phyloP scores from a whole-genome alignment of 2,888 invertebrate species.

The Agonopterix heracliana region DNA sequence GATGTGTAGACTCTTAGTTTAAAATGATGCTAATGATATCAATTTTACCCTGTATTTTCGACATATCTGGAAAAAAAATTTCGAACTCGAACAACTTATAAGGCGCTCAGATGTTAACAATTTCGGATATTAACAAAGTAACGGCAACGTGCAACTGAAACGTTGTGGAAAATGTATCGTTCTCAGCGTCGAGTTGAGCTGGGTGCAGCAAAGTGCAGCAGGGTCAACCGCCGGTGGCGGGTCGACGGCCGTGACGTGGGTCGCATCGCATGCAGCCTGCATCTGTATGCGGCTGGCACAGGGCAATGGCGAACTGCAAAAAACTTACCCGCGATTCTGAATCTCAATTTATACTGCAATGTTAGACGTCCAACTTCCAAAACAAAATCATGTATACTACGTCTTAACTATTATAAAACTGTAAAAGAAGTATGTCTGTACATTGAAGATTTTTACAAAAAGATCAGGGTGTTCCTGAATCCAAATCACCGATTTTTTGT shows the following conservation, averaged over 20 bases:
- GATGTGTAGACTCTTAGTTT: too few relatives aligned
- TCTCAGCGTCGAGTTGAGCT: neutral
- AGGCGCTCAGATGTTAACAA: too few relatives aligned
- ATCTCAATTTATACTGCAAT: slow-evolving; percentile 38
- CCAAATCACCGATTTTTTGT: too few relatives aligned
- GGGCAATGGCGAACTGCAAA: slow-evolving; percentile 41
- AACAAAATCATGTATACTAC: slow-evolving; percentile 1
- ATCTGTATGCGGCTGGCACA: slow-evolving; percentile 45
- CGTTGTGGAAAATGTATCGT: neutral
- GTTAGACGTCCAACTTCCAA: slow-evolving; percentile 11
- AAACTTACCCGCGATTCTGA: slow-evolving; percentile 33
- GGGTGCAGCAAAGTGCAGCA: slow-evolving; percentile 19
- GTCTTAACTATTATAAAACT: too few relatives aligned
- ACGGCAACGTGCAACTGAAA: neutral
- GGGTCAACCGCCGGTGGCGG: slow-evolving; percentile 62
- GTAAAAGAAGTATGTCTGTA: too few relatives aligned
- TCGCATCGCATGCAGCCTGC: slow-evolving; percentile 29
- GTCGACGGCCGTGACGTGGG: slow-evolving; percentile 45
- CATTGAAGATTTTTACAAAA: too few relatives aligned
- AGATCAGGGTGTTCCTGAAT: too few relatives aligned
- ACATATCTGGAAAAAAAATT: too few relatives aligned
- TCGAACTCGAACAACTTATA: too few relatives aligned
- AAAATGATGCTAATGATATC: too few relatives aligned
- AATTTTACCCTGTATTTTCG: too few relatives aligned
- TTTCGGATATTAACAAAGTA: too few relatives aligned